Conservation (phyloP, 1,140 invertebrate genomes). For the Drosophila watanabei region DNA sequence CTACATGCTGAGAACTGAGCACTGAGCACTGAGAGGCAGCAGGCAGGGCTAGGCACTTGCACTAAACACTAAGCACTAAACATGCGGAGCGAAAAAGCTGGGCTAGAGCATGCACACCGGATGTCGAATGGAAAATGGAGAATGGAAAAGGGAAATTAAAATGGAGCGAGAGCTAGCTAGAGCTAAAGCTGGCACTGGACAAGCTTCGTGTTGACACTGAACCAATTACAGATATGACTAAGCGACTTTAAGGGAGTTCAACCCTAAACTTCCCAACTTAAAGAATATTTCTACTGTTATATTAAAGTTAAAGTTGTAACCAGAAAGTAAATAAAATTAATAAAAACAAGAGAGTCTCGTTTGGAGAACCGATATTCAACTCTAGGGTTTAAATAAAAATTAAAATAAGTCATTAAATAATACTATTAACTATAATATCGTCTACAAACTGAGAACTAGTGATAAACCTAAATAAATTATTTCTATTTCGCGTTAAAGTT, state of each 20-base stretch:
- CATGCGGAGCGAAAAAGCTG: constrained; percentile 7
- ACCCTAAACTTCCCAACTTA: neutral
- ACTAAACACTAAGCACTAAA: neutral
- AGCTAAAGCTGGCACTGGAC: constrained; percentile 11
- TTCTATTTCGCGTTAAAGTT: neutral
- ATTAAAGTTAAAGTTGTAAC: neutral
- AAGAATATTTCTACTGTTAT: neutral
- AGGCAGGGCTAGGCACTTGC: constrained; percentile 19
- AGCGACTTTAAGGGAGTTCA: neutral
- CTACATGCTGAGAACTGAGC: constrained; percentile 1
- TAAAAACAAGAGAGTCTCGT: neutral
- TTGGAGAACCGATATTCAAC: neutral
- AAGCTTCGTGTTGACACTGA: constrained; percentile 19
- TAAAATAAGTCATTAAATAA: neutral
- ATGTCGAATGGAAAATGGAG: neutral
- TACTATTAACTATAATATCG: neutral
- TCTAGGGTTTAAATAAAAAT: neutral
- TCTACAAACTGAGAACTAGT: neutral
- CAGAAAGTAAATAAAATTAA: neutral
- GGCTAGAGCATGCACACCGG: constrained; percentile 20
- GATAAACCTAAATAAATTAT: neutral
- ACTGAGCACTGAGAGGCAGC: constrained; percentile 16
- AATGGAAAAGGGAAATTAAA: neutral
- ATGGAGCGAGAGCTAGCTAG: constrained; percentile 4
- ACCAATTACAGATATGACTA: neutral